Conservation (phyloP, 1,140 invertebrate genomes). For the Zaprionus davidi region DNA sequence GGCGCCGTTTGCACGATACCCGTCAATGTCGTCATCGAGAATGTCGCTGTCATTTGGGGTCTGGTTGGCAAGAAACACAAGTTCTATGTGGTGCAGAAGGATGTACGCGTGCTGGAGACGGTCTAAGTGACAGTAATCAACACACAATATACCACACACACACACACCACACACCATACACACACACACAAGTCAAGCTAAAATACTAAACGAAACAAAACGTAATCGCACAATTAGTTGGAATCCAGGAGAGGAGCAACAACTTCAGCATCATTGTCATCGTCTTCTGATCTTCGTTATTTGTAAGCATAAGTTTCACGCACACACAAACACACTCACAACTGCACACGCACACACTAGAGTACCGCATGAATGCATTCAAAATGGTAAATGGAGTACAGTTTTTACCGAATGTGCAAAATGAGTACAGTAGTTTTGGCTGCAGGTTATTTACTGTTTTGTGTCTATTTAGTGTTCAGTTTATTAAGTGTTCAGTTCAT, state of each 20-base stretch:
- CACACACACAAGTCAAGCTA: conserved; percentile 3
- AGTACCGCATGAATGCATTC: no score
- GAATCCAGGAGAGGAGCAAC: conserved; percentile 4
- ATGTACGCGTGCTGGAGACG: conserved; percentile 86
- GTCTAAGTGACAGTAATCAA: conserved; percentile 44
- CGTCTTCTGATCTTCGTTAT: conserved; percentile 40
- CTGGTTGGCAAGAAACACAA: conserved; percentile 96
- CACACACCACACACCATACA: background rate
- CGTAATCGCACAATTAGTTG: conserved; percentile 44
- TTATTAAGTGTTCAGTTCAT: no score
- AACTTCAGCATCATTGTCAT: conserved; percentile 10
- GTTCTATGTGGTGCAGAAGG: conserved; percentile 98
- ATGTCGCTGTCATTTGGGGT: conserved; percentile 96
- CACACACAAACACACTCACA: conserved; percentile 19
- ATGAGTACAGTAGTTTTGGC: no score
- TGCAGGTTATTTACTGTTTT: no score
- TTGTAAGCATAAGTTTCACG: conserved; percentile 37
- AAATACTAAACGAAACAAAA: conserved; percentile 37
- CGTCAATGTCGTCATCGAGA: conserved; percentile 96
- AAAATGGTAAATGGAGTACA: no score
- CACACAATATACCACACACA: background rate
- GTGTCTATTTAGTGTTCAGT: no score
- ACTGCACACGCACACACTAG: background rate
- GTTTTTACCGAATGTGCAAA: no score
- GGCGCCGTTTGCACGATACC: conserved; percentile 95